A percentile compares a stretch with the other conserved stretches of the same genome.
phyloP scores from a whole-genome alignment of 1,140 invertebrate genomes.

The Rhopalosiphum maidis region DNA sequence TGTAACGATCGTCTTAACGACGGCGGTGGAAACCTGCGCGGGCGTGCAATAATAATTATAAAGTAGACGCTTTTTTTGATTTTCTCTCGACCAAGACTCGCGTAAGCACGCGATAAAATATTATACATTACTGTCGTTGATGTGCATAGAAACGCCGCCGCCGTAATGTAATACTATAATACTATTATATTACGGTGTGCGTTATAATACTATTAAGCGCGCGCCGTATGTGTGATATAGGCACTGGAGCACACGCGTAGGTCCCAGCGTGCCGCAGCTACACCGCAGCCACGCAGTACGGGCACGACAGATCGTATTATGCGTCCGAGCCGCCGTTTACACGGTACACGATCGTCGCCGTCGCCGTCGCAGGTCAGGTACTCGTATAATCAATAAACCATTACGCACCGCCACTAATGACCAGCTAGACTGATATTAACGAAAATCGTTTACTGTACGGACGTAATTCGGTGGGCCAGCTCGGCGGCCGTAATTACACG shows the following conservation, averaged over 20 bases:
- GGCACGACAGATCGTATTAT: too few species aligned
- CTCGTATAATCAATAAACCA: slow-evolving; percentile 35
- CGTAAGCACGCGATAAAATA: neutral
- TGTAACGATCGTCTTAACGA: neutral
- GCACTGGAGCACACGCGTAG: neutral
- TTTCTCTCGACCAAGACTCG: neutral
- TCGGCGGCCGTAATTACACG: neutral
- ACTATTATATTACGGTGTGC: neutral
- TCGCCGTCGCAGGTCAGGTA: too few species aligned
- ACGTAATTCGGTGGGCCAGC: slow-evolving; percentile 37
- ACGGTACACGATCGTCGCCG: neutral
- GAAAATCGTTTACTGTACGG: neutral
- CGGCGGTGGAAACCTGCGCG: too few species aligned
- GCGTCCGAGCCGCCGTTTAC: neutral
- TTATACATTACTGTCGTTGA: neutral
- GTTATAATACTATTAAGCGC: neutral
- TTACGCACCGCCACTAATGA: neutral
- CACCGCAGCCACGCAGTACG: too few species aligned
- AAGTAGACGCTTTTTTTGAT: neutral
- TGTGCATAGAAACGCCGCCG: neutral
- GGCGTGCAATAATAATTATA: neutral
- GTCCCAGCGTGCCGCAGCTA: neutral
- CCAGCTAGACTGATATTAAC: neutral
- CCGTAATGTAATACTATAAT: slow-evolving; percentile 1
- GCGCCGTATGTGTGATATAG: too few species aligned